Evolutionary conservation across 2,888 invertebrate genomes (phyloP).

Genomic region (Trissolcus japonicus): DNA sequence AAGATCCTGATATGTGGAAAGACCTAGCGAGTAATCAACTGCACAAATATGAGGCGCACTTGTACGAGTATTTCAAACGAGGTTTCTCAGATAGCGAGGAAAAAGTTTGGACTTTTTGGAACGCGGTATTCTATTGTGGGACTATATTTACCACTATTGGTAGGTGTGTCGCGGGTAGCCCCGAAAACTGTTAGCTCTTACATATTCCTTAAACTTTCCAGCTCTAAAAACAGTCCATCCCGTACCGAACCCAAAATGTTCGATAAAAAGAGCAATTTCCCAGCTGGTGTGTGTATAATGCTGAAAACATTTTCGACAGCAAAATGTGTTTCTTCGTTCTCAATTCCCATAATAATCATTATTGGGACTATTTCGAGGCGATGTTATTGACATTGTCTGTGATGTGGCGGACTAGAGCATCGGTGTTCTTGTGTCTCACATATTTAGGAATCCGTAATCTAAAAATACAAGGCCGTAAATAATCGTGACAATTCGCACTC

Average conservation of each 20-base stretch:
- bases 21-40: constrained; percentile 77
- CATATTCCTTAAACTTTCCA: not conserved
- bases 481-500: constrained; percentile 46
- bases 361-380: constrained; percentile 35
- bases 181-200: not conserved
- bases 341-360: constrained; percentile 10
- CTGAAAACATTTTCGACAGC: no score
- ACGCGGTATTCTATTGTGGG: constrained; percentile 90
- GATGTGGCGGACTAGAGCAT: constrained; percentile 34
- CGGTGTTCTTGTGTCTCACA: constrained; percentile 34
- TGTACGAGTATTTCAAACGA: constrained; percentile 77
- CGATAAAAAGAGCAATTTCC: not conserved
- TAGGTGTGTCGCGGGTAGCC: constrained; percentile 77
- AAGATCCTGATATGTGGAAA: constrained; percentile 77
- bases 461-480: constrained; percentile 45
- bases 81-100: constrained; percentile 75
- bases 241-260: not conserved
- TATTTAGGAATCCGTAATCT: constrained; percentile 38
- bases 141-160: constrained; percentile 94
- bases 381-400: constrained; percentile 39
- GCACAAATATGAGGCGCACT: constrained; percentile 78
- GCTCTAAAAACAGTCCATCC: not conserved
- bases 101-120: constrained; percentile 89
- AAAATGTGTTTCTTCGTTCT: constrained; percentile 11
- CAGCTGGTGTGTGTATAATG: no score